Evolutionary conservation across 2,888 invertebrate genomes (phyloP).

Genomic region (Cloeon dipterum): DNA sequence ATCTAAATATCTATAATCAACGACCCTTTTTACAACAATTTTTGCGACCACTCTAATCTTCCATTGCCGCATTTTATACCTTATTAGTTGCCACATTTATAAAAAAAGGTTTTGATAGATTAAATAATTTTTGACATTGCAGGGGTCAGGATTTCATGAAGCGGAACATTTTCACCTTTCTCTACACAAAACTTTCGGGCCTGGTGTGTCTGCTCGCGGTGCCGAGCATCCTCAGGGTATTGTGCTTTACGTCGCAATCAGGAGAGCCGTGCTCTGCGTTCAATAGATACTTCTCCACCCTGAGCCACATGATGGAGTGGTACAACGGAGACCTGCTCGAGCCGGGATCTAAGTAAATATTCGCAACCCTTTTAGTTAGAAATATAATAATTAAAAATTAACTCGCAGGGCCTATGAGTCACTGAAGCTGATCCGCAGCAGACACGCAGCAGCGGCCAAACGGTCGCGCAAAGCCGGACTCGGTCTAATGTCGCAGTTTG

Average conservation of each 20-base stretch:
- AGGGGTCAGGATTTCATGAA: conserved; percentile 52
- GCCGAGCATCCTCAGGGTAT: conserved; percentile 44
- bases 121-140: neutral
- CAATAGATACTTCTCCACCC: conserved; percentile 53
- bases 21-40: no score
- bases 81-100: neutral
- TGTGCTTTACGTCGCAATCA: conserved; percentile 48
- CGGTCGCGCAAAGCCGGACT: conserved; percentile 21
- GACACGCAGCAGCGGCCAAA: conserved; percentile 38
- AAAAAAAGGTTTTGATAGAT: no score
- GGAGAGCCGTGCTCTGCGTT: conserved; percentile 39
- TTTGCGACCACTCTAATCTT: no score
- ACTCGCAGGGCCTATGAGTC: conserved; percentile 26
- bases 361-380: neutral
- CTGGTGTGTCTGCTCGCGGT: conserved; percentile 49
- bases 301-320: conserved; percentile 56
- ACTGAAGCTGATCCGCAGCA: conserved; percentile 34
- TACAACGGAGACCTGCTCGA: conserved; percentile 40
- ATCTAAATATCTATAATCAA: no score
- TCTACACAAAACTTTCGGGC: conserved; percentile 50
- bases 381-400: neutral
- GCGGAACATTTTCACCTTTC: conserved; percentile 42
- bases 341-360: conserved; percentile 32
- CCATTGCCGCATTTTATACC: neutral
- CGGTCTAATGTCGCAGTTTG: conserved; percentile 38